Evolutionary conservation across 2,888 invertebrate species (phyloP).

Genomic region (Mylabris sibirica): DNA sequence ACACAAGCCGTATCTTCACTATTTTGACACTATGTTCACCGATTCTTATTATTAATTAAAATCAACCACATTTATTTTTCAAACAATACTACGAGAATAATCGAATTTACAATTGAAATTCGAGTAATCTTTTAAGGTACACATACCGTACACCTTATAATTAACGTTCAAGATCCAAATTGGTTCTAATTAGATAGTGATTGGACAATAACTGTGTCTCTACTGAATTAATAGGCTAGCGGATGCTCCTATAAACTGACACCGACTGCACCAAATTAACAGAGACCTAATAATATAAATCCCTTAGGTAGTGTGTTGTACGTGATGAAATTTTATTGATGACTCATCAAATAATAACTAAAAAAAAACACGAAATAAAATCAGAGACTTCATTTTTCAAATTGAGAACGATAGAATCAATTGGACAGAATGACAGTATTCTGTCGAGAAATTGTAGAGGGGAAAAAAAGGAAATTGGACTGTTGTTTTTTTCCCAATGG

Average conservation of each 20-base stretch:
- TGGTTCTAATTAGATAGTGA: slow-evolving; percentile 5
- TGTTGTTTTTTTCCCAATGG: background rate
- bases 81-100: no score
- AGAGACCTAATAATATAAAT: slow-evolving; percentile 8
- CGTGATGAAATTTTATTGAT: slow-evolving; percentile 8
- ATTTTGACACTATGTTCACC: no score
- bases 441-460: background rate
- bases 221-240: background rate
- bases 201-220: slow-evolving; percentile 1
- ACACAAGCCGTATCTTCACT: no score
- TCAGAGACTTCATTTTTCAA: background rate
- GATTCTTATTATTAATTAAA: no score
- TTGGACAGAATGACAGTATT: background rate
- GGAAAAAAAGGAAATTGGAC: background rate
- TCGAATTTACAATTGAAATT: background rate
- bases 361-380: background rate
- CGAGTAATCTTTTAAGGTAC: background rate
- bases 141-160: background rate
- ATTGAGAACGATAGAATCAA: background rate
- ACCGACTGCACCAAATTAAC: slow-evolving; percentile 4
- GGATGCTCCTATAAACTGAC: background rate
- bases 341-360: background rate
- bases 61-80: no score
- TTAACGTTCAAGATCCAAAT: slow-evolving; percentile 5
- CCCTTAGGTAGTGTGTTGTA: background rate